phyloP scores from a whole-genome alignment of 2,113 vertebrate species.

The Silurus glanis region DNA sequence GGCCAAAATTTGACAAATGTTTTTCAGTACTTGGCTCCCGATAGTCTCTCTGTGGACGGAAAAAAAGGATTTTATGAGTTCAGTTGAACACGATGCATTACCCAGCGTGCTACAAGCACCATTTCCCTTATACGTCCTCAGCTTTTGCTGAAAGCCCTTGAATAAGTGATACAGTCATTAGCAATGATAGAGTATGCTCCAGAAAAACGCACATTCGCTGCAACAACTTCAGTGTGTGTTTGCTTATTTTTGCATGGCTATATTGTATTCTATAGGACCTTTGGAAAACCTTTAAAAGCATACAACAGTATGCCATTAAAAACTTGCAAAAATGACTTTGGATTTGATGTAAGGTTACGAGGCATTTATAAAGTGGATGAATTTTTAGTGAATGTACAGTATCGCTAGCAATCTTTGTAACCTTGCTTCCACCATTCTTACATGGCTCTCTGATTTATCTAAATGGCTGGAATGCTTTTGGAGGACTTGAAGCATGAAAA shows the following conservation, averaged over 20 bases:
- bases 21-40: no score
- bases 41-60: background rate
- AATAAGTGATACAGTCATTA: background rate
- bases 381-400: background rate
- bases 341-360: background rate
- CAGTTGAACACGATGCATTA: background rate
- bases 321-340: background rate
- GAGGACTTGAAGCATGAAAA: no score
- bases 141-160: background rate
- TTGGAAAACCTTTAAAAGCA: background rate
- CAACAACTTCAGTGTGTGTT: background rate
- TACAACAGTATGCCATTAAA: no score
- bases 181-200: background rate
- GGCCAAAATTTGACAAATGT: background rate
- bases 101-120: background rate
- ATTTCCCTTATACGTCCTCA: background rate
- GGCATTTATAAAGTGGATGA: no score
- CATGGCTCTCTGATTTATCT: no score
- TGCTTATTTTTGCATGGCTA: no score
- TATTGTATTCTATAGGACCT: background rate
- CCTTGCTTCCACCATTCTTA: no score
- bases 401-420: background rate
- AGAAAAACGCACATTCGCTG: background rate
- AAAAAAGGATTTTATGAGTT: background rate
- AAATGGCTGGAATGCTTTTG: no score